Base-by-base conservation (phyloP, 2,797 vertebrate species). In the Mareca strepera region DNA sequence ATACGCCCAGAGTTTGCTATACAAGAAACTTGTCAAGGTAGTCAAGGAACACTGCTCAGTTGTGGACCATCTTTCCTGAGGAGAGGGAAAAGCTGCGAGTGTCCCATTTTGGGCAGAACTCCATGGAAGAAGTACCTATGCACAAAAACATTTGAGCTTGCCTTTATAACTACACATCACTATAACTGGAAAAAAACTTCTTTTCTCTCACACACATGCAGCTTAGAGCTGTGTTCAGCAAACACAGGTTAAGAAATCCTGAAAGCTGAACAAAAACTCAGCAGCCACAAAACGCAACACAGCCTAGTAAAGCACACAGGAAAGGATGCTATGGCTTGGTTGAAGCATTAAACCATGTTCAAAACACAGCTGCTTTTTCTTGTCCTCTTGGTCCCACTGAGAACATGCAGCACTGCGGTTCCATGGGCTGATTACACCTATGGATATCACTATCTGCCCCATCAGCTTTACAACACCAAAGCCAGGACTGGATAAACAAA, bases 131-230 rank as follows among this genome's bases (percentile, higher is more conserved):
- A 17, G 25, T 5, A 12, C 18, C 35, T 72, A 52, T 41, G n/a
- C 37, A 73, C n/a, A 11, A 2, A 55, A 44, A 53, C 1, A 3
- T 41, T 10, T 56, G 11, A 50, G 8, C 28, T 70, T 6, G 0
- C 25, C 33, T 29, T 37, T 7, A 39, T 15, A 77, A 39, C 48
- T n/a, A 6, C 1, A 0, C 11, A 37, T 1, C 52, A 35, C 28
- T 25, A 1, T 8, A 7, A 56, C 43, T 0, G 73, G 70, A 63
- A 48, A 14, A 73, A 58, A 52, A 28, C 8, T 6, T 14, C 58
- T 79, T 43, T 29, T 15, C 13, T 17, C 48, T 62, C 15, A 3
- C 8, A 14, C 11, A 23, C 18, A 2, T 3, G 3, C 26, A 48
- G 52, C 55, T 29, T 26, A 31, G 48, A 18, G 29, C 64, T 31